Evolutionary conservation across 2,113 vertebrate species (phyloP), one percentile per base, ranked within the genome.

Genomic region (Prinia subflava): DNA sequence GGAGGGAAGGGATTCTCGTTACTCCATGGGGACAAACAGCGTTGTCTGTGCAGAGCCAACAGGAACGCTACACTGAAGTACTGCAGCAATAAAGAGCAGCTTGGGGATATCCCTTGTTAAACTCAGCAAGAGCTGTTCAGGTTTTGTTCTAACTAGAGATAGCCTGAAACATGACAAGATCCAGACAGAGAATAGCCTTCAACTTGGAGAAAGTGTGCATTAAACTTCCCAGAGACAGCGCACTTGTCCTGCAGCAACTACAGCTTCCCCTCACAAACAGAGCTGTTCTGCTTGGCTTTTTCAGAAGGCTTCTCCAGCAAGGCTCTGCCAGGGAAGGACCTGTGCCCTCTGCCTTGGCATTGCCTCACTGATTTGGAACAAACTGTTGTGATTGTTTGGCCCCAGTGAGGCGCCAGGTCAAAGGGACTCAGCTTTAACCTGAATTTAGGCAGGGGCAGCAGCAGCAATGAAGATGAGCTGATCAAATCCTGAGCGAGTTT

Each of bases 11-110:
- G 11, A 28, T 76, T 93, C 62, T 35, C 9, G 1, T 70, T 53
- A 6, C 55, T n/a, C n/a, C 0, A 0, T 17, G 15, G 57, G 15
- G 3, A 41, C 0, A 6, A 25, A 28, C 5, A 0, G 0, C 2
- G 0, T 0, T 17, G 33, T 22, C 82, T 0, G 0, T 39, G 42
- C 60, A 75, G 59, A 94, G 74, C 52, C 63, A 31, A 3, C 0
- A 3, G 53, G 83, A 87, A 35, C 0, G 0, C 39, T 69, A 18
- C 0, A 0, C 67, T 49, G 56, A 78, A 52, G 18, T 19, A 11
- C 35, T 49, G 44, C 56, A 33, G 23, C 11, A 35, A 6, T 10
- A 11, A 56, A 53, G n/a, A 55, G 31, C 75, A 73, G 76, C 42
- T 59, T 30, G 59, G 55, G 42, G 37, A 62, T 56, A 65, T 11